Evolutionary conservation across 2,797 vertebrate genomes (phyloP).

Genomic region (Vipera latastei): DNA sequence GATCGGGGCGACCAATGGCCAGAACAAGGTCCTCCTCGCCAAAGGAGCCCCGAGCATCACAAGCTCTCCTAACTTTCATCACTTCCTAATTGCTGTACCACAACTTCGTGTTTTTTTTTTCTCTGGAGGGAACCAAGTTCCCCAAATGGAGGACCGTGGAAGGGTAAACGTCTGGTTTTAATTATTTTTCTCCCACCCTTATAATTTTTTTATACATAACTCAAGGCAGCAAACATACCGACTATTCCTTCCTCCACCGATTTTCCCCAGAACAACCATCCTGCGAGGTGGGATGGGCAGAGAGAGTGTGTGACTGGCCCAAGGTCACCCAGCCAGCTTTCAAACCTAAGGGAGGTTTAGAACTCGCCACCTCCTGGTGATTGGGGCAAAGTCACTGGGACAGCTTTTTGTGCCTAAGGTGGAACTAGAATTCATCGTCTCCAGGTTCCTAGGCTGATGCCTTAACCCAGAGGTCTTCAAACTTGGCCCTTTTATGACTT

Average conservation of each 20-base stretch:
- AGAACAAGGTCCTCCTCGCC: too few species aligned
- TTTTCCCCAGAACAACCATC: neutral
- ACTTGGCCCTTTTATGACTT: too few species aligned
- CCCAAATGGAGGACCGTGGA: neutral
- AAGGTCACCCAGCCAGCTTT: neutral
- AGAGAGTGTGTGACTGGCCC: neutral
- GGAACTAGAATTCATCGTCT: neutral
- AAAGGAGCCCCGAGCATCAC: neutral
- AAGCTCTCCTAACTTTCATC: slow-evolving; percentile 10
- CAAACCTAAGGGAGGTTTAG: neutral
- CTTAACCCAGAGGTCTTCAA: neutral
- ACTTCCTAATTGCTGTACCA: slow-evolving; percentile 14
- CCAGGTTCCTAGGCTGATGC: neutral
- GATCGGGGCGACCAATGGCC: neutral
- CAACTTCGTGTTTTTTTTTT: neutral
- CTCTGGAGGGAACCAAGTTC: neutral
- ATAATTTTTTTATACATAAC: too few species aligned
- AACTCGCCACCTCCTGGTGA: neutral
- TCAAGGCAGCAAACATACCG: too few species aligned
- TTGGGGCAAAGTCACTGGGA: neutral
- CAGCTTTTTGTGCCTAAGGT: neutral
- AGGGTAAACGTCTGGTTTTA: neutral
- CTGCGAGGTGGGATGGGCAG: neutral
- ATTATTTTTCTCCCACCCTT: too few species aligned
- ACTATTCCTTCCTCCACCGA: neutral